phyloP scores from a whole-genome alignment of 2,797 vertebrate genomes.

The Mormyrus hasselquistii region DNA sequence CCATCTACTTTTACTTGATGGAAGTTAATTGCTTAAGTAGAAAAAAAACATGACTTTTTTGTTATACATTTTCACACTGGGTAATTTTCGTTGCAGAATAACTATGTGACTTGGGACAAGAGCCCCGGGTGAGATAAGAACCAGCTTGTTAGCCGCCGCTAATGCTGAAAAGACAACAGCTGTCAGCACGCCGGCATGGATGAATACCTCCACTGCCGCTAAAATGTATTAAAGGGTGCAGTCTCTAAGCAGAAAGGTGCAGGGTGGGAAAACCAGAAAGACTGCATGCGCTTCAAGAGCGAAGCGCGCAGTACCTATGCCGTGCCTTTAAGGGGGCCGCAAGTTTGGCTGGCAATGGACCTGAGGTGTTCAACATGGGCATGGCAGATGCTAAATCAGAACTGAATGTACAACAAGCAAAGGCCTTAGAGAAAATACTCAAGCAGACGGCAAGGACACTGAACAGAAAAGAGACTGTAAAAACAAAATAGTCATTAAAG shows the following conservation, averaged over 20 bases:
- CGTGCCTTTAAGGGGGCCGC: background rate
- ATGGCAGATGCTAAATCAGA: background rate
- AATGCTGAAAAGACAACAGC: constrained; percentile 40
- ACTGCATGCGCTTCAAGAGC: background rate
- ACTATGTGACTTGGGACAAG: background rate
- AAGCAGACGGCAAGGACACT: background rate
- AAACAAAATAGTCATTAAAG: background rate
- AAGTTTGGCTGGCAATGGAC: background rate
- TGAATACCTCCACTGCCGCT: background rate
- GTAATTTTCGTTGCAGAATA: background rate
- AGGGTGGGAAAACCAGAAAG: background rate
- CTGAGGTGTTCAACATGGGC: background rate
- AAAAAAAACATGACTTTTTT: background rate
- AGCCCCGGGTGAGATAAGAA: constrained; percentile 27
- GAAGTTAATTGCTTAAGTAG: background rate
- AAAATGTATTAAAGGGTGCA: background rate
- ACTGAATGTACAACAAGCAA: background rate
- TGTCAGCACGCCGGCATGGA: constrained; percentile 31
- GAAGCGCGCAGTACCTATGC: background rate
- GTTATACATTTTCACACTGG: background rate
- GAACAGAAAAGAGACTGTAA: background rate
- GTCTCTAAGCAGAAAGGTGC: background rate
- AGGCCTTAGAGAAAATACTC: background rate
- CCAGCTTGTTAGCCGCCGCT: constrained; percentile 37
- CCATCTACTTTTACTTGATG: background rate